A percentile compares a stretch with the other conserved stretches of the same genome.
Conservation (phyloP, 2,797 vertebrate genomes). For the Meriones psammophilus region DNA sequence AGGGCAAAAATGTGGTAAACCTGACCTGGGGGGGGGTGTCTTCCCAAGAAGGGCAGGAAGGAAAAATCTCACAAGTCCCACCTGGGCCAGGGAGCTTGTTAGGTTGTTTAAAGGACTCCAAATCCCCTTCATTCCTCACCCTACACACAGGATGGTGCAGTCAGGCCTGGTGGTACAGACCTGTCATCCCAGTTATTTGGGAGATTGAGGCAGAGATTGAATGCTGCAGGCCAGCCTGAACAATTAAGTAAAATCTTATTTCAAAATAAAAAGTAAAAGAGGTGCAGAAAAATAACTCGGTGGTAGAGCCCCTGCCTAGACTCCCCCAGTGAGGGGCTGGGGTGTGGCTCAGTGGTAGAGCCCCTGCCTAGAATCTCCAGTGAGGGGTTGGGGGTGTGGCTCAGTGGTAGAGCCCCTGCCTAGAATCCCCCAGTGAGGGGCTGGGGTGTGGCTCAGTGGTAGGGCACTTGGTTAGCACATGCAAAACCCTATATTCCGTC, state of each 20-base stretch:
- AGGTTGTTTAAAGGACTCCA: neutral
- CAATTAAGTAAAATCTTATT: neutral
- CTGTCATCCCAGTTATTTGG: neutral
- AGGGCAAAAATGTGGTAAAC: conserved; percentile 1
- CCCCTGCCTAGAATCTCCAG: neutral
- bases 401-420: neutral
- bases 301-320: no score
- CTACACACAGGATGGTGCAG: neutral
- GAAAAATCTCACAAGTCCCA: neutral
- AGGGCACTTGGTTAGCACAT: neutral
- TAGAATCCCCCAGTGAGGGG: conserved; percentile 6
- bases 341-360: neutral
- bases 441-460: neutral
- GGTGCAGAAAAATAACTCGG: neutral
- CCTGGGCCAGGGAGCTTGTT: neutral
- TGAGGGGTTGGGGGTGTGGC: neutral
- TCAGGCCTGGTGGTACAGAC: neutral
- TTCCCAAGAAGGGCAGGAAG: neutral
- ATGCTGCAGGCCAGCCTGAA: neutral
- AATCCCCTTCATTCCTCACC: neutral
- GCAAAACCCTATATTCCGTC: neutral
- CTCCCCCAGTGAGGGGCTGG: no score
- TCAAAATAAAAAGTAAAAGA: neutral
- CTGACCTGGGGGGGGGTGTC: conserved; percentile 23
- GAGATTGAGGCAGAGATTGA: neutral